These are phyloP conservation scores for Lucinisca nassula DNA, from an alignment of 2,888 invertebrate species.

Conservation along the genomic window DNA sequence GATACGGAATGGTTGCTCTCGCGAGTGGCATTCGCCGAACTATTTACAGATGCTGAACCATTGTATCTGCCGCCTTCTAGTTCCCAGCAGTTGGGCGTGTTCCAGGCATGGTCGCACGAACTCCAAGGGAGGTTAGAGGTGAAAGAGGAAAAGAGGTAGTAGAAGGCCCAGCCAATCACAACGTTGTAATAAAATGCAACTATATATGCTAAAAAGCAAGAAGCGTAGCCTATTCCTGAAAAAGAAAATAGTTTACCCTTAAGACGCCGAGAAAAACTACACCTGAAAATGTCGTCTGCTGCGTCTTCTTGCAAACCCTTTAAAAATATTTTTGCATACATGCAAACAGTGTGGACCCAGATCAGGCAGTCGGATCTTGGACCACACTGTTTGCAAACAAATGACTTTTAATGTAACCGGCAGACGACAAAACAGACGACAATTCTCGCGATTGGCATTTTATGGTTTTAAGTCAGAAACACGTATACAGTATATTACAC, in stretches of 20 bases:
- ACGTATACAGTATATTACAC: too few species aligned
- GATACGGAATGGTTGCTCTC: conserved; percentile 88
- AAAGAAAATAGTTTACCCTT: conserved; percentile 87
- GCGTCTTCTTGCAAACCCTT: too few species aligned
- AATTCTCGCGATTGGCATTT: too few species aligned
- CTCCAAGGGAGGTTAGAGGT: conserved; percentile 92
- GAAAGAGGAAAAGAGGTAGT: conserved; percentile 93
- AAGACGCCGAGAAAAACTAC: too few species aligned
- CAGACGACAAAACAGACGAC: too few species aligned
- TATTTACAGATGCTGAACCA: conserved; percentile 64
- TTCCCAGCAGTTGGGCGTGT: conserved; percentile 91
- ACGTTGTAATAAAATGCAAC: conserved; percentile 91
- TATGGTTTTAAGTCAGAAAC: too few species aligned
- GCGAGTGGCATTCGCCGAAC: conserved; percentile 8
- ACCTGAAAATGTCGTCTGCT: too few species aligned
- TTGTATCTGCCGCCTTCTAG: conserved; percentile 70
- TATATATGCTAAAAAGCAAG: conserved; percentile 86
- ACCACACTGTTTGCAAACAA: too few species aligned
- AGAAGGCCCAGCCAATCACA: conserved; percentile 95
- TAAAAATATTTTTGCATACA: too few species aligned
- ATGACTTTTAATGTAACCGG: too few species aligned
- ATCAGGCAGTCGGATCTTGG: too few species aligned
- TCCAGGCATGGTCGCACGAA: conserved; percentile 94
- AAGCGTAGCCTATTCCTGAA: conserved; percentile 90
- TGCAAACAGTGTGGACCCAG: too few species aligned